phyloP scores from a whole-genome alignment of 2,113 vertebrate genomes.

The Corynorhinus townsendii region DNA sequence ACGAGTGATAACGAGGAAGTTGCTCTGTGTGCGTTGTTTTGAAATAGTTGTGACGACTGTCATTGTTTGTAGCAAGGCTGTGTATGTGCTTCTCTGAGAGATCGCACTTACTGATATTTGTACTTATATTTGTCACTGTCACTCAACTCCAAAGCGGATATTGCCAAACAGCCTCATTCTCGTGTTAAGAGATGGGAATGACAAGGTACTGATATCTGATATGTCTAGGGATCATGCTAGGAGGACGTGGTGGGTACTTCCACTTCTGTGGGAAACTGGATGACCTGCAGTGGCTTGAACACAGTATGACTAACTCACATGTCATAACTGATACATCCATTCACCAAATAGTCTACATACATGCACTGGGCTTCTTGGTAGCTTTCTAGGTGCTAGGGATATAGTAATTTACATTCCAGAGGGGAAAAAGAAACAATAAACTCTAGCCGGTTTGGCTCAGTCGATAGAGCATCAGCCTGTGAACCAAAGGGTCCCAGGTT shows the following conservation, averaged over 20 bases:
- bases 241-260: background rate
- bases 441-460: no score
- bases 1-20: constrained; percentile 29
- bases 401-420: background rate
- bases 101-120: constrained; percentile 35
- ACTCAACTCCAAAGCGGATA: constrained; percentile 35
- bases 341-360: background rate
- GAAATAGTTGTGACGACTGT: constrained; percentile 16
- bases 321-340: background rate
- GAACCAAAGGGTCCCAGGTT: no score
- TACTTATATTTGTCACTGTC: constrained; percentile 51
- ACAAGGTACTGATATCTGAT: background rate
- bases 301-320: background rate
- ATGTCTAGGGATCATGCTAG: background rate
- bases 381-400: background rate
- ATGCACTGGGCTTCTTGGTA: no score
- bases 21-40: constrained; percentile 15
- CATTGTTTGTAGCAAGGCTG: constrained; percentile 21
- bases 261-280: background rate
- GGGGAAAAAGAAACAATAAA: background rate
- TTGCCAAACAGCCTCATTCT: constrained; percentile 42
- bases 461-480: no score
- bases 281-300: background rate
- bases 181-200: constrained; percentile 1
- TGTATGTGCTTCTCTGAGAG: constrained; percentile 32